Percentiles rank a stretch among this genome's conserved stretches.
phyloP scores from a whole-genome alignment of 1,140 invertebrate species.

The Sycophaga agraensis region DNA sequence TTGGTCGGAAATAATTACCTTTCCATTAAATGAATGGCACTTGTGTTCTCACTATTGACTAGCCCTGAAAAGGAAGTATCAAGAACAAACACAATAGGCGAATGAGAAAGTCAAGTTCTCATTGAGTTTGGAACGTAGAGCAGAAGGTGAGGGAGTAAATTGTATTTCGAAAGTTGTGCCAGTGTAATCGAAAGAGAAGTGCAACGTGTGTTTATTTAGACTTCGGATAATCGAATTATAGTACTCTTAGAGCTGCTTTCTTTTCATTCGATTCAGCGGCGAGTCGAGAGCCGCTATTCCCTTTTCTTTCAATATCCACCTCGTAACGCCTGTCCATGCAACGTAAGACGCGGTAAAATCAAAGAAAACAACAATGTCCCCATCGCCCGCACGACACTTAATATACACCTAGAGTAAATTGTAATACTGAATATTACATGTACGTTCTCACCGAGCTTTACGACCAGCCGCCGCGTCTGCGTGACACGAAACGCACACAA shows the following conservation, averaged over 20 bases:
- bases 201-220: slow-evolving; percentile 44
- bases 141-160: background rate
- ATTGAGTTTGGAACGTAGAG: background rate
- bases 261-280: slow-evolving; percentile 48
- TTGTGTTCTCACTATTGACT: too few relatives aligned
- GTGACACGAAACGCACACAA: too few relatives aligned
- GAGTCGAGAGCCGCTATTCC: background rate
- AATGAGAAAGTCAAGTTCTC: background rate
- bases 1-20: too few relatives aligned
- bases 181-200: slow-evolving; percentile 21
- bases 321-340: too few relatives aligned
- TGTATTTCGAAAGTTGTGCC: slow-evolving; percentile 6
- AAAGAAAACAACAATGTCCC: too few relatives aligned
- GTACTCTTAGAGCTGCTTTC: slow-evolving; percentile 44
- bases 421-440: too few relatives aligned
- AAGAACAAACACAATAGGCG: background rate
- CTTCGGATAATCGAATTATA: slow-evolving; percentile 46
- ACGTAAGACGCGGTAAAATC: too few relatives aligned
- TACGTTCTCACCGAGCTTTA: too few relatives aligned
- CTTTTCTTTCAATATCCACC: background rate
- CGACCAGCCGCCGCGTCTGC: too few relatives aligned
- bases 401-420: too few relatives aligned
- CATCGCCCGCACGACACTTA: too few relatives aligned
- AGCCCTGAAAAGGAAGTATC: background rate
- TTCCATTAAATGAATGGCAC: too few relatives aligned